These are phyloP conservation scores for Fregata magnificens DNA, from an alignment of 2,113 vertebrate genomes.

Conservation along the genomic window DNA sequence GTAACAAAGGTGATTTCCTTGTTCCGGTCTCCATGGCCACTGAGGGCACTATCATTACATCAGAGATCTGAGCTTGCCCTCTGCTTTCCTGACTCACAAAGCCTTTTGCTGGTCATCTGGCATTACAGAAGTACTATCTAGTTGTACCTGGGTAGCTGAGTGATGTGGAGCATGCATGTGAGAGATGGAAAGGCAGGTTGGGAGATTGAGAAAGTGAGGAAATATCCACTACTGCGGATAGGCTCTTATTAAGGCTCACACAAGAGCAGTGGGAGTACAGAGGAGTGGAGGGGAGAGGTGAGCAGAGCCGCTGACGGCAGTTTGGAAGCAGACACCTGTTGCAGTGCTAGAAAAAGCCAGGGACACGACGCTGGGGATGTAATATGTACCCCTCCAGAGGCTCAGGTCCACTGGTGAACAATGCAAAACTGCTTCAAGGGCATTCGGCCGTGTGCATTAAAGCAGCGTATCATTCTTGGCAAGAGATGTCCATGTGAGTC, in stretches of 20 bases:
- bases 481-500: neutral
- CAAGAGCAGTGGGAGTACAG: neutral
- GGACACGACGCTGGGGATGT: neutral
- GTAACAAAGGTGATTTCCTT: neutral
- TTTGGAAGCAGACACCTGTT: neutral
- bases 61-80: neutral
- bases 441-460: rapidly evolving
- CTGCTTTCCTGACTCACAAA: neutral
- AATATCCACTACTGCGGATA: rapidly evolving
- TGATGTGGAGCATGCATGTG: neutral
- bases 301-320: neutral
- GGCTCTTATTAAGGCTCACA: rapidly evolving
- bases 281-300: neutral
- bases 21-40: neutral
- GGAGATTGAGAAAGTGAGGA: neutral
- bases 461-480: rapidly evolving
- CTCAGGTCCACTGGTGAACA: rapidly evolving
- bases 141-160: neutral
- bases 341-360: neutral
- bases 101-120: neutral
- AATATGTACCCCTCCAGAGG: rapidly evolving
- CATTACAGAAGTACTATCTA: rapidly evolving
- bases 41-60: neutral
- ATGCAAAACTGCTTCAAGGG: neutral
- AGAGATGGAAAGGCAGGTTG: neutral